phyloP scores from a whole-genome alignment of 2,797 vertebrate species.

The Novumbra hubbsi region DNA sequence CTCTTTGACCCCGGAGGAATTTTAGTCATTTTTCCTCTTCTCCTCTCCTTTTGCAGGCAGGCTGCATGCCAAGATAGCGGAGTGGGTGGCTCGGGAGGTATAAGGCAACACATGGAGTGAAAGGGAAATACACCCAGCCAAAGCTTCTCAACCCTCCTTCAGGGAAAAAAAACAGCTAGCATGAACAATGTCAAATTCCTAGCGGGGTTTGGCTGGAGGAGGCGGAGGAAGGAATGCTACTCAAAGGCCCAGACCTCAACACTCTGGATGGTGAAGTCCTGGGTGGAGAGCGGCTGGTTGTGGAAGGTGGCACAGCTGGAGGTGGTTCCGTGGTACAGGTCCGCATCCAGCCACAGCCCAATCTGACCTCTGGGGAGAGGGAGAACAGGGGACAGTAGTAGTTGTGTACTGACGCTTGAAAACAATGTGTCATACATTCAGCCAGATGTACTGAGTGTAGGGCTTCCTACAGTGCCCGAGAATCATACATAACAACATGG shows the following conservation, averaged over 20 bases:
- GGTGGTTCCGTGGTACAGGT: slow-evolving; percentile 92
- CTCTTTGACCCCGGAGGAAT: neutral
- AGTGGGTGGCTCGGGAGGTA: slow-evolving; percentile 35
- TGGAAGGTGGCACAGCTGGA: slow-evolving; percentile 94
- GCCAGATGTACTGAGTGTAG: too few relatives aligned
- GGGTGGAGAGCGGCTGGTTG: slow-evolving; percentile 90
- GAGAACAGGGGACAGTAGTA: neutral
- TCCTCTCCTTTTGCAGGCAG: slow-evolving; percentile 42
- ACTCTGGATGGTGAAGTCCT: slow-evolving; percentile 96
- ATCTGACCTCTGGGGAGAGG: slow-evolving; percentile 81
- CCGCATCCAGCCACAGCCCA: slow-evolving; percentile 95
- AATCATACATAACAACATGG: too few relatives aligned
- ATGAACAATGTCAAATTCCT: slow-evolving; percentile 18
- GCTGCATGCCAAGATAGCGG: slow-evolving; percentile 65
- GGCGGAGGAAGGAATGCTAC: slow-evolving; percentile 45
- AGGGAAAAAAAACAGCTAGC: slow-evolving; percentile 23
- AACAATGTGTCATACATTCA: too few relatives aligned
- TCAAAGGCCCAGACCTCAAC: slow-evolving; percentile 91
- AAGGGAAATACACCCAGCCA: slow-evolving; percentile 38
- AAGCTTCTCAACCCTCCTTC: slow-evolving; percentile 25
- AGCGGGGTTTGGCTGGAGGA: slow-evolving; percentile 22
- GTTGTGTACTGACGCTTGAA: too few relatives aligned
- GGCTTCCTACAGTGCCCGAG: too few relatives aligned
- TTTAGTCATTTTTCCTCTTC: neutral
- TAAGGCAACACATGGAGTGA: slow-evolving; percentile 60